phyloP scores from a whole-genome alignment of 1,140 invertebrate genomes.

The Paralvinella palmiformis region DNA sequence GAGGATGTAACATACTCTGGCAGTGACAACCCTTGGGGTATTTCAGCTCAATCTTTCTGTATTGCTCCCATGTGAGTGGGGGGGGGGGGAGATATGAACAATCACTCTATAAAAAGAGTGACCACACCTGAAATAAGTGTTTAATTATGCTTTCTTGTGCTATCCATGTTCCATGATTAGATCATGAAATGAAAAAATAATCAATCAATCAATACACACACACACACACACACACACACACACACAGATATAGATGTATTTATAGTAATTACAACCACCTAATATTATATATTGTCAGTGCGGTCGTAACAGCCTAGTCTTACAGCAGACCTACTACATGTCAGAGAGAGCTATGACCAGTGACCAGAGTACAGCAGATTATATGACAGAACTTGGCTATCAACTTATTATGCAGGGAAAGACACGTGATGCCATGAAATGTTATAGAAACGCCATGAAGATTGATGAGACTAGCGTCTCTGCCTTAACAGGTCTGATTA shows the following conservation, averaged over 20 bases:
- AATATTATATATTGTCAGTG: constrained; percentile 52
- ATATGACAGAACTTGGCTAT: constrained; percentile 74
- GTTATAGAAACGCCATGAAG: constrained; percentile 73
- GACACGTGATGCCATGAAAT: constrained; percentile 69
- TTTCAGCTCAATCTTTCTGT: too few species aligned
- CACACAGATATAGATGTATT: too few species aligned
- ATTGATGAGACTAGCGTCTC: constrained; percentile 74
- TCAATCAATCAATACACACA: constrained; percentile 7
- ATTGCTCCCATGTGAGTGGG: too few species aligned
- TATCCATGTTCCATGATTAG: neutral
- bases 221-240: too few species aligned
- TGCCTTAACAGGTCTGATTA: constrained; percentile 56
- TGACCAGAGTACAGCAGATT: constrained; percentile 61
- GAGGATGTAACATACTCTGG: too few species aligned
- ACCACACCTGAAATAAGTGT: neutral
- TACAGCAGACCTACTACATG: constrained; percentile 67
- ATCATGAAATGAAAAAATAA: neutral
- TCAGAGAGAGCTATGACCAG: constrained; percentile 70
- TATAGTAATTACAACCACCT: neutral
- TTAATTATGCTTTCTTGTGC: neutral
- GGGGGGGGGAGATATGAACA: too few species aligned
- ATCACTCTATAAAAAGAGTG: neutral
- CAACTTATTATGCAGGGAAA: constrained; percentile 67
- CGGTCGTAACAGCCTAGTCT: constrained; percentile 62
- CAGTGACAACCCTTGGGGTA: too few species aligned